Evolutionary conservation across 2,797 vertebrate species (phyloP), one percentile per base, ranked within the genome.

Genomic region (Sardinella longiceps): DNA sequence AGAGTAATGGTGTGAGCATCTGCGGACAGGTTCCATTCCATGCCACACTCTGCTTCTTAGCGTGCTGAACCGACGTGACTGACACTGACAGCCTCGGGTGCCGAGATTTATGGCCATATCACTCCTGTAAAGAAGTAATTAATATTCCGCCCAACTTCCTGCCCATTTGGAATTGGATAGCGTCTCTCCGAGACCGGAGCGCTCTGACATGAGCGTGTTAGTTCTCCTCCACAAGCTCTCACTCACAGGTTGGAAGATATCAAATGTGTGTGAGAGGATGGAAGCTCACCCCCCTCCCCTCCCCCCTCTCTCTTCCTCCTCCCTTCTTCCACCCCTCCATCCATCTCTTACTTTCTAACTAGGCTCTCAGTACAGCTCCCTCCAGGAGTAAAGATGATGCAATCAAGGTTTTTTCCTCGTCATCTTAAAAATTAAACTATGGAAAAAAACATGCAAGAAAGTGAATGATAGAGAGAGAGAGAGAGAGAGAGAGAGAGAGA

Each of bases 141-240:
- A 92, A 92, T 93, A 93, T 89, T 23, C 70, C 86, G 84, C 87
- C 90, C 88, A 89, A 83, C 91, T 92, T 92, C 86, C 92, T 90
- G 83, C 87, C 87, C 86, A 77, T 88, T 85, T 87, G 86, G 89
- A 90, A 90, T 88, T 87, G 85, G 85, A 89, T 60, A 87, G 83
- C 53, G 74, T 87, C 87, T 86, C 88, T 82, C 37, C 18, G 81
- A 83, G 88, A 89, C 87, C 86, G 81, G 33, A 43, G 33, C 37
- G 15, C 18, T 4, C 20, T 6, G 6, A 43, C 70, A 43, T 2
- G 1, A 51, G 82, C 84, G 28, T 60, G 82, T 81, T 84, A 70
- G 63, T 18, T 70, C 63, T 70, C 63, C 1, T 18, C 30, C 63
- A 33, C 63, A 70, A 30, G 15, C 63, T 30, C 63, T 30, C 63